Conservation (phyloP, 2,113 vertebrate genomes). For the Cathartes aura region DNA sequence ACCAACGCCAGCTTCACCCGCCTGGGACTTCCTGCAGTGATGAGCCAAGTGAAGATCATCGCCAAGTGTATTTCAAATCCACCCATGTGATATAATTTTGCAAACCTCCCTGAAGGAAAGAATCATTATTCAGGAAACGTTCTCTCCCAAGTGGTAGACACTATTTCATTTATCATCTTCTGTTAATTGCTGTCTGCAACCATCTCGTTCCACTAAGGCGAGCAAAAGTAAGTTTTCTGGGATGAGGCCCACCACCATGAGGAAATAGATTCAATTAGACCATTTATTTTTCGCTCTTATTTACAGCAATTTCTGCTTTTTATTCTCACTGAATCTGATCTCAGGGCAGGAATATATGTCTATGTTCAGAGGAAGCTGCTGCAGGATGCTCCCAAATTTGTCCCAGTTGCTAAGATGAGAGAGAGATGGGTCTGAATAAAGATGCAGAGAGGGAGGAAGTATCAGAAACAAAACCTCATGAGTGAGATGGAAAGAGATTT, state of each 20-base stretch:
- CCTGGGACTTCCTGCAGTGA: accelerated
- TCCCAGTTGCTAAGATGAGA: background rate
- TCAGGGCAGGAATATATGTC: background rate
- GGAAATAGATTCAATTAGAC: background rate
- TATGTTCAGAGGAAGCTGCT: background rate
- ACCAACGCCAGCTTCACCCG: background rate
- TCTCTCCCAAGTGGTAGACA: background rate
- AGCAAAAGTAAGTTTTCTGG: background rate
- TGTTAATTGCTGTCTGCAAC: background rate
- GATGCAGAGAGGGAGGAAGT: background rate
- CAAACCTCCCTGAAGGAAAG: background rate
- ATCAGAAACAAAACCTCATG: background rate
- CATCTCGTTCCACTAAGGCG: accelerated
- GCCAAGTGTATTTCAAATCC: accelerated
- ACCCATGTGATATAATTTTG: background rate
- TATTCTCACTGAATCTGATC: background rate
- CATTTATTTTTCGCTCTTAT: background rate
- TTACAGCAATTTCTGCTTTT: background rate
- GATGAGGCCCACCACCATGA: background rate
- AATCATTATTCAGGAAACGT: background rate
- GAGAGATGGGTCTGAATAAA: background rate
- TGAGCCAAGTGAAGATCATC: background rate
- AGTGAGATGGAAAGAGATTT: background rate
- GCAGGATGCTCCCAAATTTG: background rate
- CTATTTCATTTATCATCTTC: background rate